phyloP scores from a whole-genome alignment of 1,140 invertebrate species.

The Hyles euphorbiae region DNA sequence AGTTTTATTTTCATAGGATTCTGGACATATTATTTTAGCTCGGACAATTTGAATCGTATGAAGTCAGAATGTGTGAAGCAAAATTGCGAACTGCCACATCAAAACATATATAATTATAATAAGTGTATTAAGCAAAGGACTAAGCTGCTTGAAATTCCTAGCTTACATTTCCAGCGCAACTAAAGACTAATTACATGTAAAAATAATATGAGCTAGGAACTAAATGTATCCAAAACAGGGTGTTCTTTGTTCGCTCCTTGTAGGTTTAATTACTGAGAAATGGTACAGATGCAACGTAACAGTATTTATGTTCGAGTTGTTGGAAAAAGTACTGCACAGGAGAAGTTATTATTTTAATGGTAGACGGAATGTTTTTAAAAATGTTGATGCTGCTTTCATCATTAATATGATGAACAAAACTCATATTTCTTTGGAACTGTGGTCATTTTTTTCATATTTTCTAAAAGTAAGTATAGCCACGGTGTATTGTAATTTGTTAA shows the following conservation, averaged over 20 bases:
- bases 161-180: no score
- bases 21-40: no score
- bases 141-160: no score
- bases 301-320: conserved; percentile 37
- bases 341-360: conserved; percentile 68
- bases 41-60: no score
- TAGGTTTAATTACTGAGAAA: conserved; percentile 9
- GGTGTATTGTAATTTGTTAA: neutral
- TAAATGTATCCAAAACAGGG: no score
- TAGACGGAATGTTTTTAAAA: conserved; percentile 49
- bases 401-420: conserved; percentile 61
- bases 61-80: no score
- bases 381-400: conserved; percentile 50
- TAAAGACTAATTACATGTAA: no score
- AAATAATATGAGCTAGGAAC: no score
- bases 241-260: neutral
- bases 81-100: no score
- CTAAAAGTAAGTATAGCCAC: neutral
- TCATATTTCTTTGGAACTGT: conserved; percentile 44
- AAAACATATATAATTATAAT: no score
- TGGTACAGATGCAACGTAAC: conserved; percentile 13
- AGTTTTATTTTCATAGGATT: no score
- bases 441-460: neutral
- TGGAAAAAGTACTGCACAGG: conserved; percentile 43
- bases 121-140: no score